A percentile compares a stretch with the other conserved stretches of the same genome.
Evolutionary conservation across 64 coral and sea anemone species (phyloP).

Genomic region (Pachyseris speciosa): DNA sequence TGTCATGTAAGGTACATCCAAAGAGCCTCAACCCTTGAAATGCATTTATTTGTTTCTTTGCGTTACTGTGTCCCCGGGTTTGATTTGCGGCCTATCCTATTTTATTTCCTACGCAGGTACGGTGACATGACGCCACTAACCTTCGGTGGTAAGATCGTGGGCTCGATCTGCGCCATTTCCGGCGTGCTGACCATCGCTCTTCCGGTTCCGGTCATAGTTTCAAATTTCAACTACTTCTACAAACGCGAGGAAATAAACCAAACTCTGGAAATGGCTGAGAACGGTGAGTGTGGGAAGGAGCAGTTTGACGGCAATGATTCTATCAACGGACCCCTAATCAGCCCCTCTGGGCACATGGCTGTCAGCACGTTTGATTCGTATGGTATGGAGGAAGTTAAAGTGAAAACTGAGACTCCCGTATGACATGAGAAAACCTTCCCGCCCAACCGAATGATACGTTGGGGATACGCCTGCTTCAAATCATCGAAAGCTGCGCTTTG

Average conservation of each 20-base stretch:
- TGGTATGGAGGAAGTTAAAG: slow-evolving; percentile 75
- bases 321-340: slow-evolving; percentile 77
- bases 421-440: neutral
- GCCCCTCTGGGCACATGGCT: slow-evolving; percentile 64
- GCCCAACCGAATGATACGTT: no score
- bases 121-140: slow-evolving; percentile 86
- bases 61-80: no score
- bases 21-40: no score
- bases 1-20: no score
- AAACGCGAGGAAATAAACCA: slow-evolving; percentile 82
- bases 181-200: slow-evolving; percentile 89
- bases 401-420: slow-evolving; percentile 78
- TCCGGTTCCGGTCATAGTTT: slow-evolving; percentile 92
- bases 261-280: slow-evolving; percentile 64
- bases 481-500: no score
- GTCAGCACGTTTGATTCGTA: slow-evolving; percentile 26
- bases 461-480: no score
- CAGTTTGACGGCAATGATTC: slow-evolving; percentile 50
- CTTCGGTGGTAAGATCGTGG: slow-evolving; percentile 74
- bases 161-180: slow-evolving; percentile 91
- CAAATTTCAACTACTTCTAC: slow-evolving; percentile 97
- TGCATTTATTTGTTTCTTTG: neutral
- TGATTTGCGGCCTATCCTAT: neutral
- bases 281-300: slow-evolving; percentile 60
- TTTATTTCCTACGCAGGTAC: slow-evolving; percentile 23